A percentile compares a stretch with the other conserved stretches of the same genome.
phyloP scores from a whole-genome alignment of 2,888 invertebrate species.

The Reticulitermes lucifugus region DNA sequence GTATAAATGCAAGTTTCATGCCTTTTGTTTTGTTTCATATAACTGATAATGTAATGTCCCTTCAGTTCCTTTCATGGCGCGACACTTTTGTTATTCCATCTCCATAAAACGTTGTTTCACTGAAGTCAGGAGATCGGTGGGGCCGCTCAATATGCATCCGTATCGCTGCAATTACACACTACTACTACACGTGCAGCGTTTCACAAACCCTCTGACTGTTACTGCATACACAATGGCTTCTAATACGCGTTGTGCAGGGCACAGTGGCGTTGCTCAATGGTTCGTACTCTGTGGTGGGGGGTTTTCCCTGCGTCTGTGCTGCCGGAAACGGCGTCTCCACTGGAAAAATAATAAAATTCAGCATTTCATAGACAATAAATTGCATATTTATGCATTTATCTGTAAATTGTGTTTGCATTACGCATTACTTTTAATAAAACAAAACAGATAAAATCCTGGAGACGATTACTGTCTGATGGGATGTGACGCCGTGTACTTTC shows the following conservation, averaged over 20 bases:
- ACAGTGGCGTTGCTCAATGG: neutral
- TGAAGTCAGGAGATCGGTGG: neutral
- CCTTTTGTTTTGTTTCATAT: neutral
- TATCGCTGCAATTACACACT: slow-evolving; percentile 34
- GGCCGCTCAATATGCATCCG: neutral
- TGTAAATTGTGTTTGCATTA: too few species aligned
- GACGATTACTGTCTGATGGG: too few species aligned
- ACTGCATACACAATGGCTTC: slow-evolving; percentile 17
- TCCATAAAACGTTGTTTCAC: neutral
- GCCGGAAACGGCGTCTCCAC: too few species aligned
- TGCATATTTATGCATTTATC: too few species aligned
- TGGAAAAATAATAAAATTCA: too few species aligned
- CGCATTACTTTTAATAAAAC: too few species aligned
- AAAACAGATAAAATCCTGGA: too few species aligned
- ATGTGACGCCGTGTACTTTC: too few species aligned
- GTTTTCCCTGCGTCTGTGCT: neutral
- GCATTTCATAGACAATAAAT: too few species aligned
- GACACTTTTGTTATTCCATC: neutral
- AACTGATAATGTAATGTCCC: too few species aligned
- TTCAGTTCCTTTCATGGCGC: neutral
- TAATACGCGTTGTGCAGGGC: neutral
- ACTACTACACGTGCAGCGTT: slow-evolving; percentile 25
- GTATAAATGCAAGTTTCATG: neutral
- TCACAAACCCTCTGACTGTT: slow-evolving; percentile 25
- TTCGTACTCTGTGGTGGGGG: neutral